These are phyloP conservation scores for Cryptoblepharus egeriae DNA, from an alignment of 2,797 vertebrate genomes.

Conservation along the genomic window DNA sequence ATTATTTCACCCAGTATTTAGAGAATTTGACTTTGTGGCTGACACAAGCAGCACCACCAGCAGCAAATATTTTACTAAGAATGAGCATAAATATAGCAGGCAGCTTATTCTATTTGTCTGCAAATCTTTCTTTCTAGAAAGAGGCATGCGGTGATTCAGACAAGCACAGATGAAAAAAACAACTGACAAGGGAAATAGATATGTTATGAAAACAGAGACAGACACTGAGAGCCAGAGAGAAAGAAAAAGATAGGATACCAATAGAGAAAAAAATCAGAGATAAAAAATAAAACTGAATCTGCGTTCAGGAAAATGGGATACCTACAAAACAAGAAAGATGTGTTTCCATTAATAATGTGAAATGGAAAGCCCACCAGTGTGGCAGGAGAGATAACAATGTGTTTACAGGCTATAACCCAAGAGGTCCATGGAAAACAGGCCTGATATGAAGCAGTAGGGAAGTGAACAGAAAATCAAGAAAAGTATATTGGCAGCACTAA, in stretches of 20 bases:
- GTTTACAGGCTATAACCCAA: slow-evolving; percentile 7
- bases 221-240: background rate
- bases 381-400: background rate
- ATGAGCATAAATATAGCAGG: slow-evolving; percentile 17
- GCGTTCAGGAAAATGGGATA: slow-evolving; percentile 39
- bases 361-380: background rate
- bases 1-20: background rate
- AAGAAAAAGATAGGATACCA: background rate
- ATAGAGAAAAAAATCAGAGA: accelerated
- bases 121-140: slow-evolving; percentile 43
- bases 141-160: background rate
- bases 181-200: slow-evolving; percentile 34
- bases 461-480: slow-evolving; percentile 61
- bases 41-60: background rate
- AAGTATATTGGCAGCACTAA: slow-evolving; percentile 38
- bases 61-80: accelerated
- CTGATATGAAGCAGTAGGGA: slow-evolving; percentile 55
- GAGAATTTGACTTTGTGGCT: background rate
- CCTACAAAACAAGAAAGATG: slow-evolving; percentile 17
- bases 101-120: slow-evolving; percentile 33
- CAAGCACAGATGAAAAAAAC: slow-evolving; percentile 46
- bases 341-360: slow-evolving; percentile 41
- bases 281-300: slow-evolving; percentile 41
- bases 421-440: slow-evolving; percentile 34
- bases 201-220: slow-evolving; percentile 49